Evolutionary conservation across 2,888 invertebrate species (phyloP).

Genomic region (Dryobotodes eremita): DNA sequence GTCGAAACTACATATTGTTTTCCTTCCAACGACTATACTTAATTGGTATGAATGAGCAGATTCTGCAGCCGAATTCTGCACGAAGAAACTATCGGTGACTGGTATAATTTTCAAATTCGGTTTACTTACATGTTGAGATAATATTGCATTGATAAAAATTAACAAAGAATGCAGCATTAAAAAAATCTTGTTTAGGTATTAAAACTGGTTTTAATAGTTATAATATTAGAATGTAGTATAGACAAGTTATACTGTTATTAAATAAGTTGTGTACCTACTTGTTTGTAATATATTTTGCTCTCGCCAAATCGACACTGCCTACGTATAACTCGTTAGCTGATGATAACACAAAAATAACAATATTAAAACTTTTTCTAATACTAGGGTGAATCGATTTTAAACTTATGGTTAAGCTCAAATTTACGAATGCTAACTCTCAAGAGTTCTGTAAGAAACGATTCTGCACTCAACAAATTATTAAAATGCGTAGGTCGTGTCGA

Average conservation of each 20-base stretch:
- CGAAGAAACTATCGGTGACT: not conserved
- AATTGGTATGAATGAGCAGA: not conserved
- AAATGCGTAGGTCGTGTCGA: slow-evolving; percentile 18
- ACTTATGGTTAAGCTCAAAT: not conserved
- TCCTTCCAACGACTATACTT: not conserved
- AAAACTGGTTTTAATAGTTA: not conserved
- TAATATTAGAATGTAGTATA: not conserved
- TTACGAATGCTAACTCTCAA: not conserved
- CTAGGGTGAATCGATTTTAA: not conserved
- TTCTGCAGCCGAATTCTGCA: not conserved
- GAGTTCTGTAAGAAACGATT: not conserved
- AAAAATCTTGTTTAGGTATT: not conserved
- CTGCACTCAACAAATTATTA: not conserved
- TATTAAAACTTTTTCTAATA: not conserved
- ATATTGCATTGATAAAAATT: no score
- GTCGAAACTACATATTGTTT: not conserved
- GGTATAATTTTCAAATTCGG: not conserved
- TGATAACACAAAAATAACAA: not conserved
- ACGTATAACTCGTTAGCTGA: not conserved
- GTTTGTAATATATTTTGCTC: not conserved
- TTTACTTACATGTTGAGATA: not conserved
- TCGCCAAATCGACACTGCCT: slow-evolving; percentile 9
- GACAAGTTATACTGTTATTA: not conserved
- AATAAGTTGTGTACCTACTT: not conserved
- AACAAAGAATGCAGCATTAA: not conserved